phyloP scores from a whole-genome alignment of 1,140 invertebrate genomes.

The Psix sp. region DNA sequence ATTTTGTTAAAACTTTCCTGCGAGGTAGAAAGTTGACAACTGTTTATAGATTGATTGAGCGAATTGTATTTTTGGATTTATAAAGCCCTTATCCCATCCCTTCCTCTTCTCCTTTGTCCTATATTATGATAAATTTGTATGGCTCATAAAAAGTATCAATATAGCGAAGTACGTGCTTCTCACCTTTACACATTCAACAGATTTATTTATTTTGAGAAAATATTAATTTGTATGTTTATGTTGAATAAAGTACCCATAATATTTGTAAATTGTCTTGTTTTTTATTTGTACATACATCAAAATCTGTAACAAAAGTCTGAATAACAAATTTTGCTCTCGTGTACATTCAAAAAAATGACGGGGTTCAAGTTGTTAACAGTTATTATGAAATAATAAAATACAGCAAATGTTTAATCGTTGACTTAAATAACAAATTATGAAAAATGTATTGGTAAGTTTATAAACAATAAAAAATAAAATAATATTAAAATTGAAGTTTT shows the following conservation, averaged over 20 bases:
- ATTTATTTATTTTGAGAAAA: conserved; percentile 32
- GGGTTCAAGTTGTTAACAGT: too few relatives aligned
- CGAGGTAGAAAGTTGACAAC: conserved; percentile 48
- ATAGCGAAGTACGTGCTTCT: background rate
- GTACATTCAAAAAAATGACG: too few relatives aligned
- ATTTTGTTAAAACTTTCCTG: conserved; percentile 62
- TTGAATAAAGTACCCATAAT: conserved; percentile 34
- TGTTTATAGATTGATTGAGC: conserved; percentile 43
- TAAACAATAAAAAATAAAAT: too few relatives aligned
- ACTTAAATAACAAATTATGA: too few relatives aligned
- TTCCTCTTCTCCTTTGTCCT: conserved; percentile 12
- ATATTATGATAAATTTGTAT: conserved; percentile 10
- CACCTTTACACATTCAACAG: conserved; percentile 24
- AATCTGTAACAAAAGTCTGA: too few relatives aligned
- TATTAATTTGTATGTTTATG: conserved; percentile 36
- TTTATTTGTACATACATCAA: too few relatives aligned
- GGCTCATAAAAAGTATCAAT: conserved; percentile 6
- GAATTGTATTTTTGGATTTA: conserved; percentile 31
- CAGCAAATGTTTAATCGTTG: too few relatives aligned
- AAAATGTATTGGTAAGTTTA: too few relatives aligned
- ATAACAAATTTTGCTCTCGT: too few relatives aligned
- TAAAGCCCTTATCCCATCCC: too few relatives aligned
- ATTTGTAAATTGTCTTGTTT: conserved; percentile 20
- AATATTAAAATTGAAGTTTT: too few relatives aligned
- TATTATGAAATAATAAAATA: too few relatives aligned